Conservation (phyloP, 1,140 invertebrate genomes). For the Thrips palmi region DNA sequence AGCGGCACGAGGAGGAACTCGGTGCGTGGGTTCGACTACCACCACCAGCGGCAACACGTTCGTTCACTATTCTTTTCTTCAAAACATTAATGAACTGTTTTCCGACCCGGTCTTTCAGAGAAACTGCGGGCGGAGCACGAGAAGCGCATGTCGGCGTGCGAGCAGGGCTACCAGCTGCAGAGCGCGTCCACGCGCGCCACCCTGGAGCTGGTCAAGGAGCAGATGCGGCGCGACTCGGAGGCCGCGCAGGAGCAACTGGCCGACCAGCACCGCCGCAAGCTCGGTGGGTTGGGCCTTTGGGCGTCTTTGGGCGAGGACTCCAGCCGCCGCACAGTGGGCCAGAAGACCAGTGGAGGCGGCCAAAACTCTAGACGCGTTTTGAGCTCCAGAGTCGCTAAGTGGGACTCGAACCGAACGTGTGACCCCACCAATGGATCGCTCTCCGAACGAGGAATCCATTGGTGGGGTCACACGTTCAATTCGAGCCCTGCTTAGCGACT, state of each 20-base stretch:
- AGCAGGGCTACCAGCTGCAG: constrained; percentile 23
- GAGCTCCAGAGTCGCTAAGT: too few species aligned
- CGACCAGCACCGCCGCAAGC: constrained; percentile 23
- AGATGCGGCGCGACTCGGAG: constrained; percentile 27
- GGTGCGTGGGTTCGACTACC: constrained; percentile 23
- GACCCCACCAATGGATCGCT: too few species aligned
- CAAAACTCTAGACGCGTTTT: too few species aligned
- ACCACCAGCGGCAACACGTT: too few species aligned
- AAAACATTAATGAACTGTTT: not conserved
- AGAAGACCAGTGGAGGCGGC: too few species aligned
- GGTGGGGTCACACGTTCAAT: too few species aligned
- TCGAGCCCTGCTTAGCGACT: too few species aligned
- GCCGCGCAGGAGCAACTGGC: constrained; percentile 23
- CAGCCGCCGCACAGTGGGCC: too few species aligned
- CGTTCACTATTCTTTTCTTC: constrained; percentile 9
- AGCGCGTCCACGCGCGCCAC: constrained; percentile 21
- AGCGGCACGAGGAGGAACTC: constrained; percentile 34
- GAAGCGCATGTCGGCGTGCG: constrained; percentile 21
- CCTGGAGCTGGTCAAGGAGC: constrained; percentile 27
- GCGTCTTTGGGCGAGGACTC: too few species aligned
- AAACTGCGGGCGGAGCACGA: constrained; percentile 22
- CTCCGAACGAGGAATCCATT: too few species aligned
- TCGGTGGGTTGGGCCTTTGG: too few species aligned
- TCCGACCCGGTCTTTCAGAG: constrained; percentile 18
- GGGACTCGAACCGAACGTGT: too few species aligned